Evolutionary conservation across 2,888 invertebrate genomes (phyloP).

Genomic region (Electrophaes corylata): DNA sequence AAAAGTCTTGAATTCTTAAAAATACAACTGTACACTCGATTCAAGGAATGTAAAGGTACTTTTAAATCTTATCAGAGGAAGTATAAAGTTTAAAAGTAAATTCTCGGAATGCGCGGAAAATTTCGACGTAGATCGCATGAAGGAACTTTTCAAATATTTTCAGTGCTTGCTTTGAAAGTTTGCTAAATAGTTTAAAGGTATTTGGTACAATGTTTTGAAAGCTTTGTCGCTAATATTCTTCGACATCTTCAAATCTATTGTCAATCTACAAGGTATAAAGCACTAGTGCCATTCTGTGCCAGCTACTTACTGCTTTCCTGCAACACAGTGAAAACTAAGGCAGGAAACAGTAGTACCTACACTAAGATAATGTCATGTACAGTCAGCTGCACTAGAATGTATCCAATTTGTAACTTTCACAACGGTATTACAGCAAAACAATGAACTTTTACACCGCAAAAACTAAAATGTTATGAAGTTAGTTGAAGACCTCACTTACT

Average conservation of each 20-base stretch:
- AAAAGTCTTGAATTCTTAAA: conserved; percentile 15
- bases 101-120: conserved; percentile 26
- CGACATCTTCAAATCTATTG: background rate
- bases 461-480: no score
- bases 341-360: no score
- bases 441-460: no score
- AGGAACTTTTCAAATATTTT: conserved; percentile 31
- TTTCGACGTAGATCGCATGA: conserved; percentile 23
- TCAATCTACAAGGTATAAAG: no score
- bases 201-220: background rate
- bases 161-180: conserved; percentile 20
- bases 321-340: no score
- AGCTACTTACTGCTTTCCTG: no score
- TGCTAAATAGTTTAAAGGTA: conserved; percentile 13
- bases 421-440: no score
- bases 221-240: background rate
- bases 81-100: conserved; percentile 31
- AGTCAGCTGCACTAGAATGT: no score
- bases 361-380: no score
- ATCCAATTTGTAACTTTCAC: no score
- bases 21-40: conserved; percentile 18
- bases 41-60: conserved; percentile 28
- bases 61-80: conserved; percentile 31
- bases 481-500: no score
- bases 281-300: no score